Base-by-base conservation (phyloP, 2,888 invertebrate genomes). In the Linyphia triangularis region DNA sequence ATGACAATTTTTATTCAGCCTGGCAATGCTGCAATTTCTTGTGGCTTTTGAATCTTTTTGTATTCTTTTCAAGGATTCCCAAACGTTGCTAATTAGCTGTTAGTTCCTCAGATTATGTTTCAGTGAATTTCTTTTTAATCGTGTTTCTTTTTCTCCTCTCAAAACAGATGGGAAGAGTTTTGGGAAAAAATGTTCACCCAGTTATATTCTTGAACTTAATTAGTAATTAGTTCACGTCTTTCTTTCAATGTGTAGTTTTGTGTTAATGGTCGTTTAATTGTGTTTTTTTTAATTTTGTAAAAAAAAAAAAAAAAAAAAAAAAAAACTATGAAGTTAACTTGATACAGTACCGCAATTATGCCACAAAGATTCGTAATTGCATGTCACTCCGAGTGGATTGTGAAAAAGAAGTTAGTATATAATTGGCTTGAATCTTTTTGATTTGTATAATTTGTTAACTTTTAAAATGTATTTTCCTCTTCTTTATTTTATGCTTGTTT, bases 181-280 rank as follows among this genome's bases (percentile, higher is more conserved):
- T 70, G 16, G 16, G 19, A 6, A 43, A 77, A 77, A 61, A 61
- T 40, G 61, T 22, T 72, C 65, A n/a, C 57, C 57, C 40, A 9
- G n/a, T 63, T n/a, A 43, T 28, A 43, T 72, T 30, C 61, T 77
- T 61, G 37, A 24, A 77, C 61, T 77, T 77, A 77, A 77, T 63
- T 77, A 40, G 63, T 63, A 40, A 63, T 77, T 77, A 77, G 77
- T 70, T 28, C n/a, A 16, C 19, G 16, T 61, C 61, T n/a, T 77
- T 61, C 9, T 33, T 59, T 57, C 51, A 24, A 6, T 24, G 51
- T 51, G 51, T 51, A 16, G 51, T n/a, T 51, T 51, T 51, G 51
- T 51, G 51, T 51, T 51, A 51, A 51, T 51, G 51, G 51, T 51
- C 51, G 16, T 51, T 51, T 51, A 51, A 51, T 51, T 51, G n/a